Base-by-base conservation (phyloP, 2,888 invertebrate species). In the Drosophila kuntzei region DNA sequence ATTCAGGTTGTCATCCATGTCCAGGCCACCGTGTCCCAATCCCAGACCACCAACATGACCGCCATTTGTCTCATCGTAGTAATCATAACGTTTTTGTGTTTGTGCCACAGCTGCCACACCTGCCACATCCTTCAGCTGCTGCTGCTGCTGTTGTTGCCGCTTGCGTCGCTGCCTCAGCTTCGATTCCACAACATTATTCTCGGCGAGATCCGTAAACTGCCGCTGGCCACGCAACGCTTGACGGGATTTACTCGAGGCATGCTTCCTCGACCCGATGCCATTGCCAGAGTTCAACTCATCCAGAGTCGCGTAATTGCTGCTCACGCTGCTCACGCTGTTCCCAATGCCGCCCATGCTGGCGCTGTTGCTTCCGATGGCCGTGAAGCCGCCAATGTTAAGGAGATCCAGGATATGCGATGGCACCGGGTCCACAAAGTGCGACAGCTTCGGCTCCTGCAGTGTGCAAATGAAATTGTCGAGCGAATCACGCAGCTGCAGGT, bases 381-480 rank as follows among this genome's bases (percentile, higher is more conserved):
- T 84, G 53, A 84, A 86, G 44, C 82, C 85, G 14, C 91, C 90
- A 70, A 89, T 71, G 59, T 89, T 90, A 37, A 91, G 71, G 51
- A 82, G 53, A 63, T 87, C 91, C 68, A 86, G 85, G 20, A 90
- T 90, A 16, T 87, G 81, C 51, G 89, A 80, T 18, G 90, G 90
- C 53, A 91, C 84, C 34, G 90, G 90, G 43, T 91, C 91, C 8
- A 89, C 80, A 44, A 90, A 90, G 27, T 91, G 86, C 59, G 82
- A 70, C 55, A 91, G 70, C 46, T 91, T 90, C 12, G 90, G 90
- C 25, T 89, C 91, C 71, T 90, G 95, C 92, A 95, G 93, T 90
- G 94, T 94, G 91, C 96, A 97, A 64, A 95, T 95, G 76, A 96
- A 93, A 68, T 95, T 94, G 83, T 96, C 95, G 54, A 97, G 93